A percentile compares a stretch with the other conserved stretches of the same genome.
Conservation (phyloP, 1,140 invertebrate genomes). For the Drosophila miranda region DNA sequence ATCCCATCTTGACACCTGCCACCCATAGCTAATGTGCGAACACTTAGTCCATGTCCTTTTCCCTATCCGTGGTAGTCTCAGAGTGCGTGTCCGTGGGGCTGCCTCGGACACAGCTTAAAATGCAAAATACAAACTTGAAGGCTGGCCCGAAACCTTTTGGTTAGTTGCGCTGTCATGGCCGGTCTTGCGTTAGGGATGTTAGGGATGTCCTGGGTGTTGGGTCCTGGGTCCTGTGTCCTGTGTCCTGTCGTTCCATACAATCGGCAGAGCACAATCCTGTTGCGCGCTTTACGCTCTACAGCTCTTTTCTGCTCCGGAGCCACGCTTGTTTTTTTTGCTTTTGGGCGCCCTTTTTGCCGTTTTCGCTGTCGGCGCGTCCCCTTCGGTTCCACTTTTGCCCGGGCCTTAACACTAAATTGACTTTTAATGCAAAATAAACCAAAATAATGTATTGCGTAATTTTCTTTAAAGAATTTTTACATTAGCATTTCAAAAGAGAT, state of each 20-base stretch:
- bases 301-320: constrained; percentile 52
- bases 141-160: constrained; percentile 55
- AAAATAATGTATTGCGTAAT: constrained; percentile 81
- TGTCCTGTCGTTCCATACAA: constrained; percentile 21
- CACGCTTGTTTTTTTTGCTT: constrained; percentile 50
- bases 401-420: constrained; percentile 78
- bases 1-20: constrained; percentile 27
- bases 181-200: constrained; percentile 10
- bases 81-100: constrained; percentile 4
- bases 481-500: constrained; percentile 81
- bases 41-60: background rate
- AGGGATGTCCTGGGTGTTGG: constrained; percentile 23
- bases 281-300: constrained; percentile 66
- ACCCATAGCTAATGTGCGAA: constrained; percentile 48
- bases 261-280: constrained; percentile 62
- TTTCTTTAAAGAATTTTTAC: constrained; percentile 81
- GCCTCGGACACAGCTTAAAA: constrained; percentile 66
- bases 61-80: background rate
- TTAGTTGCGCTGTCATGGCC: constrained; percentile 75
- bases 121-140: constrained; percentile 70
- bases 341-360: constrained; percentile 42
- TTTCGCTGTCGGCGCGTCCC: background rate
- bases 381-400: constrained; percentile 13
- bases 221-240: constrained; percentile 24
- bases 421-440: constrained; percentile 81